Evolutionary conservation across 2,113 vertebrate species (phyloP), one percentile per base, ranked within the genome.

Genomic region (Ctenomys sociabilis): DNA sequence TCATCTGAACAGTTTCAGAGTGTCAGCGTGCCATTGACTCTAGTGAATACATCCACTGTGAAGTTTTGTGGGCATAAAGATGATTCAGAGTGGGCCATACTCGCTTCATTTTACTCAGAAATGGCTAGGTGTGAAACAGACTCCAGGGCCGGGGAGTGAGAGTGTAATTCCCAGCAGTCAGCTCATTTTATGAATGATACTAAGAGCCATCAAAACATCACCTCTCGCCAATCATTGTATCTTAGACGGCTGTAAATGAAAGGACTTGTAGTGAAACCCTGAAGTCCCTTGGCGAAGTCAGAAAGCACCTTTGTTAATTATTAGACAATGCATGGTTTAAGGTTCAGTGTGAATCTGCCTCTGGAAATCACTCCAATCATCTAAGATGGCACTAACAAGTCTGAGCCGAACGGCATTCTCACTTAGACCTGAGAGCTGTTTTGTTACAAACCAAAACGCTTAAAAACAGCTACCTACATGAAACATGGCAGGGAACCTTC

Each of bases 261-360:
- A 91, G 85, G 40, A 57, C 66, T 70, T 43, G 28, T n/a, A n/a
- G 57, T 57, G 52, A 88, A 85, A 59, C 30, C 54, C 45, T 11
- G 0, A 40, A 35, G 9, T 73, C 54, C 17, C 64, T 94, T n/a
- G 32, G 72, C 59, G 52, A 95, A 75, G 63, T 88, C 85, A 88
- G 63, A 57, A 54, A 32, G 70, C 83, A 88, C 70, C 35, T 85
- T 45, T 72, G 77, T 52, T 93, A 93, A 95, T 63, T 35, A 83
- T 94, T 87, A 87, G 81, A 70, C 85, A 82, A 30, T 7, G 26
- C 24, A 24, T 61, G 52, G 63, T 64, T 64, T 37, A 52, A 87
- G 72, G 30, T 40, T 94, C 57, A 40, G 21, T 52, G 16, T n/a
- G 59, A 87, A 75, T 28, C 63, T 7, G 4, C 59, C 57, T 49